phyloP scores from a whole-genome alignment of 2,797 vertebrate species.

The Lophotriccus pileatus region DNA sequence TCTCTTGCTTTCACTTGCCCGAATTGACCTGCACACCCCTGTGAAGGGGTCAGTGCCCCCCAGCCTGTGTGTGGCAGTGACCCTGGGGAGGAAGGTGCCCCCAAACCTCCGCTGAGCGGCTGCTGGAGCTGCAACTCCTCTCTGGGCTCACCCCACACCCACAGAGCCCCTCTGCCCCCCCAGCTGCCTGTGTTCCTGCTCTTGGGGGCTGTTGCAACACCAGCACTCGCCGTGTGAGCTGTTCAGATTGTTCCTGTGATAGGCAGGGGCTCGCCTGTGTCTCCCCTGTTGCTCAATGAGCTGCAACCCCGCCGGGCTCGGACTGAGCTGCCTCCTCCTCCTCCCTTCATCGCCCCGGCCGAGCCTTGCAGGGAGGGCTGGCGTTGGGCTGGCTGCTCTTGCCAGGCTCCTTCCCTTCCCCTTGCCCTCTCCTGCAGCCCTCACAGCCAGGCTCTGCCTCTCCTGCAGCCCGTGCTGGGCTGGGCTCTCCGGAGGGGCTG shows the following conservation, averaged over 20 bases:
- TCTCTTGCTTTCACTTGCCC: too few relatives aligned
- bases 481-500: background rate
- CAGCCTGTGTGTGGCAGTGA: background rate
- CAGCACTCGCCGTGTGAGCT: background rate
- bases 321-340: background rate
- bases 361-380: background rate
- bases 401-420: background rate
- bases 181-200: background rate
- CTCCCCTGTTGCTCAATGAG: background rate
- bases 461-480: background rate
- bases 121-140: background rate
- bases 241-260: background rate
- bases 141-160: background rate
- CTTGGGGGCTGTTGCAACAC: fast-evolving
- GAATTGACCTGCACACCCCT: fast-evolving
- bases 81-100: background rate
- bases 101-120: background rate
- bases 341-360: background rate
- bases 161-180: background rate
- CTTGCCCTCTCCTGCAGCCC: background rate
- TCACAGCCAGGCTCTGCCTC: background rate
- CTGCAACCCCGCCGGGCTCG: background rate
- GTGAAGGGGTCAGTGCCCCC: background rate
- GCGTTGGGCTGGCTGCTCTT: background rate
- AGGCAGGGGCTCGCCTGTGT: background rate